Conservation (phyloP, 2,888 invertebrate species). For the Agrilus mali region DNA sequence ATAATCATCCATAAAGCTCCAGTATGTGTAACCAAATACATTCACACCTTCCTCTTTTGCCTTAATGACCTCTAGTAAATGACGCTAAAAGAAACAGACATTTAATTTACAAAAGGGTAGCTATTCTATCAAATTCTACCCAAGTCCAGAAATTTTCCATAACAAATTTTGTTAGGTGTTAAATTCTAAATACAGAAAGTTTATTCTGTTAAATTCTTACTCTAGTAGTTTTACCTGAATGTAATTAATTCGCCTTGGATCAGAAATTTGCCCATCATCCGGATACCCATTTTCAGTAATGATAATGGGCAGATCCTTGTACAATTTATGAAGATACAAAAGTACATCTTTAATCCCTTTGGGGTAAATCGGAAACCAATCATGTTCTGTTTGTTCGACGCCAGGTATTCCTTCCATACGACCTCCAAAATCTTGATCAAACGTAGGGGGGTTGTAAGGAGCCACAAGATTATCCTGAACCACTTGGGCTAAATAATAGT, state of each 20-base stretch:
- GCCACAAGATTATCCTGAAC: slow-evolving; percentile 25
- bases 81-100: slow-evolving; percentile 19
- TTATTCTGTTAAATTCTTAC: too few species aligned
- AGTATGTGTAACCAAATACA: slow-evolving; percentile 54
- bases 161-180: too few species aligned
- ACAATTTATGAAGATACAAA: slow-evolving; percentile 32
- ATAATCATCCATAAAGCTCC: slow-evolving; percentile 68
- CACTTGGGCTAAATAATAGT: slow-evolving; percentile 45
- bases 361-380: slow-evolving; percentile 44
- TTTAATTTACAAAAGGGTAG: too few species aligned
- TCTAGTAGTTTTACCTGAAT: slow-evolving; percentile 20
- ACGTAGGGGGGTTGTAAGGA: slow-evolving; percentile 32
- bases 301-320: slow-evolving; percentile 40
- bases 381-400: slow-evolving; percentile 39
- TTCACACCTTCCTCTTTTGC: slow-evolving; percentile 42
- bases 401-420: slow-evolving; percentile 30
- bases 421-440: slow-evolving; percentile 34
- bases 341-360: slow-evolving; percentile 47
- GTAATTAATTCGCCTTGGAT: slow-evolving; percentile 36
- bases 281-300: slow-evolving; percentile 49
- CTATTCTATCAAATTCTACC: too few species aligned
- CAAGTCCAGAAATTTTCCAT: too few species aligned
- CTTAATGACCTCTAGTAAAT: slow-evolving; percentile 33
- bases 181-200: too few species aligned
- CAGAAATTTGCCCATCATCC: slow-evolving; percentile 35